Evolutionary conservation across 1,140 invertebrate genomes (phyloP).

Genomic region (Meloidogyne exigua): DNA sequence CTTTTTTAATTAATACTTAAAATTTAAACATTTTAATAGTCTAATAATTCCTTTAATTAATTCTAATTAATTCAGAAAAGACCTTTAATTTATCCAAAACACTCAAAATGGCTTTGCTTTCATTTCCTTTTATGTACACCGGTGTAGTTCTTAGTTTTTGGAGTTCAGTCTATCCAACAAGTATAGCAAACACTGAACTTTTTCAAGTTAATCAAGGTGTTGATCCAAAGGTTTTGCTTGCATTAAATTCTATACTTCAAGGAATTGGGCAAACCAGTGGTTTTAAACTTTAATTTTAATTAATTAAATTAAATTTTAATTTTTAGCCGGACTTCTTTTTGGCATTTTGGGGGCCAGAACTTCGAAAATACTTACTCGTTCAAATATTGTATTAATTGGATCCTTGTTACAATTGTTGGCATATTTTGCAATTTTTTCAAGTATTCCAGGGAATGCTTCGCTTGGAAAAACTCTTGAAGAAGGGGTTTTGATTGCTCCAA

Average conservation of each 20-base stretch:
- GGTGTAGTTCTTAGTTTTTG: slow-evolving; percentile 46
- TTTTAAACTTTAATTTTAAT: slow-evolving; percentile 16
- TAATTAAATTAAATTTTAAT: not conserved
- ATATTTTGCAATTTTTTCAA: slow-evolving; percentile 81
- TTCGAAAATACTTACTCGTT: slow-evolving; percentile 72
- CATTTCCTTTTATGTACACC: slow-evolving; percentile 48
- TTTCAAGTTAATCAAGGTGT: slow-evolving; percentile 24
- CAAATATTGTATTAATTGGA: slow-evolving; percentile 81
- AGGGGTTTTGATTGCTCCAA: slow-evolving; percentile 69
- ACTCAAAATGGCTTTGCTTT: slow-evolving; percentile 9
- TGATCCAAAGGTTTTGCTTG: slow-evolving; percentile 50
- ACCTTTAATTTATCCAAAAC: slow-evolving; percentile 6
- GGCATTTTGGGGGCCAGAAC: slow-evolving; percentile 16
- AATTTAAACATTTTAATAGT: no score
- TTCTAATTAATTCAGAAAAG: no score
- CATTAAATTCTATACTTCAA: slow-evolving; percentile 45
- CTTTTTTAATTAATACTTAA: no score
- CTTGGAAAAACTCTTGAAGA: slow-evolving; percentile 68
- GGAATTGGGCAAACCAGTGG: slow-evolving; percentile 46
- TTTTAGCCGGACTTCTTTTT: slow-evolving; percentile 21
- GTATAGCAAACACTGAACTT: slow-evolving; percentile 38
- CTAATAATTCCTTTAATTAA: no score
- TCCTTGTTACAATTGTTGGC: slow-evolving; percentile 77
- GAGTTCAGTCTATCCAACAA: slow-evolving; percentile 51
- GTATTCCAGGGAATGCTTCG: slow-evolving; percentile 78